Evolutionary conservation across 2,888 invertebrate species (phyloP), one percentile per base, ranked within the genome.

Genomic region (Strigamia crassipes): DNA sequence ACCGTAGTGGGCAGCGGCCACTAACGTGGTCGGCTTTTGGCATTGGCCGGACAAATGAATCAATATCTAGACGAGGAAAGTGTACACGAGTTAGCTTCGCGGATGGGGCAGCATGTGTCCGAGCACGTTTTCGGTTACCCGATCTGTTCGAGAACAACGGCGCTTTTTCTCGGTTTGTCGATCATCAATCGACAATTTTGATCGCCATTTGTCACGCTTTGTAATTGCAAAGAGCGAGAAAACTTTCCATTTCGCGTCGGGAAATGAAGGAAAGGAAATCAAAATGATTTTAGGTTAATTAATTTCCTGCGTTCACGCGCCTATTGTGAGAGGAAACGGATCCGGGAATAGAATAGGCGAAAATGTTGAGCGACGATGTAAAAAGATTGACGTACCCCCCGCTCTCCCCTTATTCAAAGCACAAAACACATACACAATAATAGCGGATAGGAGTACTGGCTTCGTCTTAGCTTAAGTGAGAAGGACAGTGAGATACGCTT

Each of bases 31-130:
- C 46, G 51, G 51, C 80, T 41, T 41, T 51, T 42, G 80, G 78
- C 42, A 78, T 78, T 78, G 78, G 78, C 78, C 78, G 78, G 78
- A 78, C 78, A 78, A 78, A 80, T 80, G 80, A 80, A 80, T 80
- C 80, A 80, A 80, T 80, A 80, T 46, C 31, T 46, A 80, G 80
- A 80, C 46, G 80, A 80, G 80, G 12, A 27, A 42, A 42, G 80
- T 31, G 31, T 80, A 23, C 80, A 80, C 80, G 80, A 31, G 46
- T 31, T 23, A 12, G 42, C 31, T 41, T 12, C 79, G 42, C 77
- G 77, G 77, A 38, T 34, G 34, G 77, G 38, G 38, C 77, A 31
- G 38, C 78, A 78, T 42, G 78, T 42, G 78, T 78, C 78, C 78
- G 38, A 38, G 34, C 42, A 78, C 78, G 78, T 78, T 42, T 73